Evolutionary conservation across 1,140 invertebrate genomes (phyloP).

Genomic region (Brachionus plicatilis): DNA sequence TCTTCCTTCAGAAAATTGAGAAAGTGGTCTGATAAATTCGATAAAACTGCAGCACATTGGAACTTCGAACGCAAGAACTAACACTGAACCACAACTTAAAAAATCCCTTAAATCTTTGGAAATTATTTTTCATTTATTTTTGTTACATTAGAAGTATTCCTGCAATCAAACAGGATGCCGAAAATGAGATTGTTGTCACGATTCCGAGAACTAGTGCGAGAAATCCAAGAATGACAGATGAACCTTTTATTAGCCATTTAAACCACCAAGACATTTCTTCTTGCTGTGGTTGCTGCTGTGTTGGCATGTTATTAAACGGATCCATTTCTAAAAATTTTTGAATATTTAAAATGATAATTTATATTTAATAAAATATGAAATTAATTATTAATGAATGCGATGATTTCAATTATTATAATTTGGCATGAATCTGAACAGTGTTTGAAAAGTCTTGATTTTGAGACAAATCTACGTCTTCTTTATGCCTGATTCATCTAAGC

Average conservation of each 20-base stretch:
- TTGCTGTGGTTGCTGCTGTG: not conserved
- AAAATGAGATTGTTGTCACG: conserved; percentile 9
- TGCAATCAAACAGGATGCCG: conserved; percentile 13
- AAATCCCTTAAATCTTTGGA: not conserved
- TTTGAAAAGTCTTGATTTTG: not conserved
- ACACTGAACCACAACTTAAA: not conserved
- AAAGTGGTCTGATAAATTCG: conserved; percentile 26
- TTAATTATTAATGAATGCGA: not conserved
- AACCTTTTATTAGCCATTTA: conserved; percentile 38
- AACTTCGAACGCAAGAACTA: conserved; percentile 24
- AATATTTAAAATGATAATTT: not conserved
- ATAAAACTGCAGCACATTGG: conserved; percentile 35
- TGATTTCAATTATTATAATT: conserved; percentile 8
- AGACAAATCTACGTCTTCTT: not conserved
- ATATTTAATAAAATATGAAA: not conserved
- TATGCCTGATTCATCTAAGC: not conserved
- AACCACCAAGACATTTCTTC: conserved; percentile 31
- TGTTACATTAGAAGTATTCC: conserved; percentile 26
- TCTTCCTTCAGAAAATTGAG: conserved; percentile 36
- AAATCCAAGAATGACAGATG: conserved; percentile 20
- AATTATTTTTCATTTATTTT: not conserved
- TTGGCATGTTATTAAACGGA: not conserved
- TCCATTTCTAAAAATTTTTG: not conserved
- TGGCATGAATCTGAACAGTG: not conserved
- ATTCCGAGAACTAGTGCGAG: conserved; percentile 5